Evolutionary conservation across 2,113 vertebrate genomes (phyloP), one percentile per base, ranked within the genome.

Genomic region (Thalassoma bifasciatum): DNA sequence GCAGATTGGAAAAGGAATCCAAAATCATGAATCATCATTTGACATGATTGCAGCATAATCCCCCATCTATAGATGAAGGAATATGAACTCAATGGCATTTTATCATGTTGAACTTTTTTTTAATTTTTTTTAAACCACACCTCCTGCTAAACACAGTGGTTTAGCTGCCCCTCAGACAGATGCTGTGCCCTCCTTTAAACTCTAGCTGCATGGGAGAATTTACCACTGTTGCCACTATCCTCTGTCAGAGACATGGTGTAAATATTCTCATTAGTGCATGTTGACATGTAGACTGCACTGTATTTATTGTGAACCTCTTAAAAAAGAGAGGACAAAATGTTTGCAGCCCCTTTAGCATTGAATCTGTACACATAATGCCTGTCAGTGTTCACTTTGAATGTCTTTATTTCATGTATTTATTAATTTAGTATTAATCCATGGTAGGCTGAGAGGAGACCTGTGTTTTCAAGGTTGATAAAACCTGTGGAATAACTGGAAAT

Each of bases 181-280:
- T 34, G 72, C n/a, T 54, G 17, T 8, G 49, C 14, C 11, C 19
- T 24, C 8, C 8, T 56, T 63, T 26, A 16, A 26, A 19, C 22
- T 57, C 46, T 52, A 36, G 16, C 57, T 68, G 68, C 63, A 42
- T 73, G 52, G 49, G 21, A 58, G 26, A 63, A 64, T 66, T 44
- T 49, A 5, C 52, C 19, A 14, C 26, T 67, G 23, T 65, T 60
- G 40, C 40, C 16, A 59, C 23, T 47, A 57, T 22, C 44, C 3
- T 14, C 16, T 1, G 7, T 68, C 6, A 72, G 51, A 61, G 42
- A 56, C 46, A 16, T 17, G 26, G 30, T 81, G 62, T 73, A 76
- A 42, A 79, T 87, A 66, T 52, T 61, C 7, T 56, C 24, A 26
- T 67, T 57, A 47, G 40, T 51, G 57, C 77, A 75, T 78, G 74